phyloP scores from a whole-genome alignment of 2,888 invertebrate genomes.

The Hydriomena furcata region DNA sequence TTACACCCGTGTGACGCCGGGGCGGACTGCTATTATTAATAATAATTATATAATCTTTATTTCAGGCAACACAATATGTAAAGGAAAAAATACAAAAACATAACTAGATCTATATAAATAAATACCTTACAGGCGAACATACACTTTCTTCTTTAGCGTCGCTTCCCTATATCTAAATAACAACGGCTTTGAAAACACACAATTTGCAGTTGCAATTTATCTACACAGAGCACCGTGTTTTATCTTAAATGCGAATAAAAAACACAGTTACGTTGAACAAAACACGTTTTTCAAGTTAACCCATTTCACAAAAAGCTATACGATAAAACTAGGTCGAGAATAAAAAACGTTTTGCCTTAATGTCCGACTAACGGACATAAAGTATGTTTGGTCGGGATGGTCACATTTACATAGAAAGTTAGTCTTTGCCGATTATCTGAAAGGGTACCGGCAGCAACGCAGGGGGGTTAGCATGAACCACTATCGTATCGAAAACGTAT shows the following conservation, averaged over 20 bases:
- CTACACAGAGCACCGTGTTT: conserved; percentile 6
- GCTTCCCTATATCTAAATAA: no score
- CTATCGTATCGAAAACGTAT: no score
- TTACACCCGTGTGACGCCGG: no score
- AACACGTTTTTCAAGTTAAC: conserved; percentile 6
- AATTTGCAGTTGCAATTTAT: conserved; percentile 1
- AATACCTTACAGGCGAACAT: no score
- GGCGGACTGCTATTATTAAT: no score
- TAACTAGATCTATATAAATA: no score
- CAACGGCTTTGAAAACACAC: neutral
- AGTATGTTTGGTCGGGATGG: conserved; percentile 43
- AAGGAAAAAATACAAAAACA: no score
- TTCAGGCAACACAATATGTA: no score
- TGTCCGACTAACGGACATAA: conserved; percentile 39
- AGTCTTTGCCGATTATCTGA: neutral
- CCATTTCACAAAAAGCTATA: conserved; percentile 12
- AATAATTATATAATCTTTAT: no score
- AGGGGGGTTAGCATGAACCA: no score
- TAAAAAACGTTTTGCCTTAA: conserved; percentile 27
- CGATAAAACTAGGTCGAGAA: conserved; percentile 22
- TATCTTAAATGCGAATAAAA: conserved; percentile 4
- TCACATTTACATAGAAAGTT: neutral
- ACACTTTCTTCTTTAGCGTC: no score
- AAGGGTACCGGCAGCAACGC: no score
- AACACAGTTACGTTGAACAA: neutral